phyloP scores from a whole-genome alignment of 2,888 invertebrate species.

The Homarus gammarus region DNA sequence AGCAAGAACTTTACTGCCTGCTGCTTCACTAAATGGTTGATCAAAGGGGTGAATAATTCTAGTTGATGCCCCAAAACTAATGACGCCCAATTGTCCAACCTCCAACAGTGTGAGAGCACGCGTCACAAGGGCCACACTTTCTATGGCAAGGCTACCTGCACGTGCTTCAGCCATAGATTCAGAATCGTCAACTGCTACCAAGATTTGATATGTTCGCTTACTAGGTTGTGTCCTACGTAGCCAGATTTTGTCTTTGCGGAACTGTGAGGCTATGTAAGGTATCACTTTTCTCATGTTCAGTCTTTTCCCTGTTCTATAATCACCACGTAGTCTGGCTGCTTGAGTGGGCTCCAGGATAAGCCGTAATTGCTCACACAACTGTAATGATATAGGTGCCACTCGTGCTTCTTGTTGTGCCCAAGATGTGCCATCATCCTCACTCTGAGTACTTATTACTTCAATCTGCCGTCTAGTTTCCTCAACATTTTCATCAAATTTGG shows the following conservation, averaged over 20 bases:
- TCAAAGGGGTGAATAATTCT: conserved; percentile 92
- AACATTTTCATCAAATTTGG: conserved; percentile 53
- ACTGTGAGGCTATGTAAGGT: conserved; percentile 99
- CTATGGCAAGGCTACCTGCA: conserved; percentile 90
- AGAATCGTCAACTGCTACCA: conserved; percentile 98
- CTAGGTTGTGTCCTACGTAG: conserved; percentile 95
- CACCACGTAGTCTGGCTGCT: conserved; percentile 93
- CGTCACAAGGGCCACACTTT: conserved; percentile 93
- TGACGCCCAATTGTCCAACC: conserved; percentile 93
- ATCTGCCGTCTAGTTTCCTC: conserved; percentile 51
- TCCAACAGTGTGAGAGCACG: conserved; percentile 94
- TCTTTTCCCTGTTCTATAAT: conserved; percentile 96
- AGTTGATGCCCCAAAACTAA: conserved; percentile 93
- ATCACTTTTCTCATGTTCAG: conserved; percentile 99
- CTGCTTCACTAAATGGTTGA: conserved; percentile 91
- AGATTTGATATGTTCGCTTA: conserved; percentile 96
- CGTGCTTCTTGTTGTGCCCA: conserved; percentile 79
- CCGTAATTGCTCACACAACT: conserved; percentile 94
- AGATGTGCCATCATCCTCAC: conserved; percentile 29
- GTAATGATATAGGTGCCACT: conserved; percentile 84
- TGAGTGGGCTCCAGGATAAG: conserved; percentile 97
- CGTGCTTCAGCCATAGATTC: conserved; percentile 83
- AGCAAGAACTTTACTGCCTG: conserved; percentile 83
- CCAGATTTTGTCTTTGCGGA: conserved; percentile 99
- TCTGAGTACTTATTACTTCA: conserved; percentile 32